Conservation (phyloP, 2,888 invertebrate genomes). For the Eubasilissa splendida region DNA sequence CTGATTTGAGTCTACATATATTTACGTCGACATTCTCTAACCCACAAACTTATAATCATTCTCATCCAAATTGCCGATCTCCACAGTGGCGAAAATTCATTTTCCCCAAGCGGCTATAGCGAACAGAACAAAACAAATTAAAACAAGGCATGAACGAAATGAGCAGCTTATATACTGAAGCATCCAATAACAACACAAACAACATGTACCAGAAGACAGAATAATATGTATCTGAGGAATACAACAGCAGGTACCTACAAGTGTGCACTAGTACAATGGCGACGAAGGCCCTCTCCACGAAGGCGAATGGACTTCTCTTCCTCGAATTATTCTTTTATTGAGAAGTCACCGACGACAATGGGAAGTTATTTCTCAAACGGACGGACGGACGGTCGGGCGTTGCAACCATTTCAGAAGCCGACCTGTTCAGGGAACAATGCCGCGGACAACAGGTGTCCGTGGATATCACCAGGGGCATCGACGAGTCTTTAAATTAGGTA, state of each 20-base stretch:
- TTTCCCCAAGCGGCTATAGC: too few relatives aligned
- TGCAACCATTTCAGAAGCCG: slow-evolving; percentile 21
- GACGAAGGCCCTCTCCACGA: slow-evolving; percentile 1
- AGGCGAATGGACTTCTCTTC: slow-evolving; percentile 18
- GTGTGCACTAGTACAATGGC: slow-evolving; percentile 24
- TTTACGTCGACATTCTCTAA: too few relatives aligned
- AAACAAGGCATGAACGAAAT: neutral
- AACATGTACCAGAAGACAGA: too few relatives aligned
- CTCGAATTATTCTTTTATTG: slow-evolving; percentile 24
- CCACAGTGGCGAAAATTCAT: too few relatives aligned
- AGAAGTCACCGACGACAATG: slow-evolving; percentile 33
- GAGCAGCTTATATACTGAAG: neutral
- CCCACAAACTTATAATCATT: too few relatives aligned
- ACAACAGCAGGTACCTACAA: neutral
- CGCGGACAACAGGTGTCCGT: slow-evolving; percentile 13
- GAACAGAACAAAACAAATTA: neutral
- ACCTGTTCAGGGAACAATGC: slow-evolving; percentile 19
- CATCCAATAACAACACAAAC: neutral
- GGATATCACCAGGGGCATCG: neutral
- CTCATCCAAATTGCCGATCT: too few relatives aligned
- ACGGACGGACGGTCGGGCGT: slow-evolving; percentile 14
- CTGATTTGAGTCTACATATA: too few relatives aligned
- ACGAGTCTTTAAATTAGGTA: too few relatives aligned
- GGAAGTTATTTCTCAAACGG: slow-evolving; percentile 26
- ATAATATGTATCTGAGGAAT: too few relatives aligned